These are phyloP conservation scores for Orthosia gothica DNA, from an alignment of 2,888 invertebrate genomes.

Conservation along the genomic window DNA sequence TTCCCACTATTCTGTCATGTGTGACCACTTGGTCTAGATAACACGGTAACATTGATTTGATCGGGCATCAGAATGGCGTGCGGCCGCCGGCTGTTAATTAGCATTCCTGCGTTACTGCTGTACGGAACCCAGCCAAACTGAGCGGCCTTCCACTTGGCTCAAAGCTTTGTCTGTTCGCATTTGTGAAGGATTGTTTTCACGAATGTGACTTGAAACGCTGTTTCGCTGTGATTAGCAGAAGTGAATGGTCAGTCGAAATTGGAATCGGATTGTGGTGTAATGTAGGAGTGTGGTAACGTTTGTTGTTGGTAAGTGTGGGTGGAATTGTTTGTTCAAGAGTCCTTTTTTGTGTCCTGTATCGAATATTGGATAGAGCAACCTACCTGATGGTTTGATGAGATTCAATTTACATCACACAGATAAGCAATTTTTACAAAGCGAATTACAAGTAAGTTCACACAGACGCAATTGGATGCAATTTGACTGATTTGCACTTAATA, in stretches of 20 bases:
- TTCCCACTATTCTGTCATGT: no score
- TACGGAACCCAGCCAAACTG: constrained; percentile 61
- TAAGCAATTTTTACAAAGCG: no score
- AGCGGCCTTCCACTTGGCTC: constrained; percentile 59
- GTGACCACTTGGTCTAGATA: constrained; percentile 34
- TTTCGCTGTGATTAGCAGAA: constrained; percentile 51
- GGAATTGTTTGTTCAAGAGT: background rate
- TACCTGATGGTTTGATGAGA: no score
- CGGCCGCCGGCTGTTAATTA: constrained; percentile 71
- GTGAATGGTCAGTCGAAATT: constrained; percentile 47
- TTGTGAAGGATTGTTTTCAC: constrained; percentile 61
- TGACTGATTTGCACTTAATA: no score
- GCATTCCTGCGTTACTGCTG: constrained; percentile 67
- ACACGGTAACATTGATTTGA: constrained; percentile 61
- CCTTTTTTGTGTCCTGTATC: no score
- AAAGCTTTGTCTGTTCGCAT: constrained; percentile 66
- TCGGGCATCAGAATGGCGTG: constrained; percentile 59
- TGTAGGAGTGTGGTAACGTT: background rate
- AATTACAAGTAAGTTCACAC: no score
- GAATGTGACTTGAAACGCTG: constrained; percentile 47
- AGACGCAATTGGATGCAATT: no score
- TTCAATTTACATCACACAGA: no score
- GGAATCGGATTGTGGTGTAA: constrained; percentile 18
- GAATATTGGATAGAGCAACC: no score
- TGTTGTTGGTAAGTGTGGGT: background rate